Base-by-base conservation (phyloP, 2,888 invertebrate genomes). In the Brachylomia viminalis region DNA sequence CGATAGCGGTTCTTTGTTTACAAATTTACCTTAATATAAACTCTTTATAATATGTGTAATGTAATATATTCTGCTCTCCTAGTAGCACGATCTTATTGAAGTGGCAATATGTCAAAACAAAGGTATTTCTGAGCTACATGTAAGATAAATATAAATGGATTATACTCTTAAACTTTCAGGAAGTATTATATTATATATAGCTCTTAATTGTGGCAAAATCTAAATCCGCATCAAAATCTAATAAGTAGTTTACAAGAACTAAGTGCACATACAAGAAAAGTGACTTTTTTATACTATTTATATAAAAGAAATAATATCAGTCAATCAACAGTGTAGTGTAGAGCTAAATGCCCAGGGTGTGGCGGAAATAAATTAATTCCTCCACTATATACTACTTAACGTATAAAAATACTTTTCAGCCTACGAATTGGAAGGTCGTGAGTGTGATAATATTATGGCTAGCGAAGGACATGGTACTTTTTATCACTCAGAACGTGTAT, bases 331-430 rank as follows among this genome's bases (percentile, higher is more conserved):
- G n/a, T n/a, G n/a, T n/a, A 38, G 7, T 38, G 38, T 6, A 6
- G 38, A 38, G 38, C 38, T 38, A 38, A 15, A 23, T 59, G 10
- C 10, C 10, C 33, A 64, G 11, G 42, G 42, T 20, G 20, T 59
- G n/a, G 1, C 11, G 20, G 5, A 30, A 2, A 20, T 20, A 20
- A n/a, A n/a, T 20, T 13, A 11, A 45, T 64, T 45, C 13, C 1
- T 17, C 17, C 6, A 11, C 11, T 17, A 0, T 20, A 7, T 4
- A 17, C 69, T 47, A 27, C 6, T 15, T 56, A 4, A 56, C 20
- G 5, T 49, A 1, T 38, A 8, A 11, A 27, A 11, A 17, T 64
- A 20, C 6, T 77, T 76, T 76, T 20, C 65, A 76, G 75, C 1
- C 6, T 30, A 1, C 7, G 0, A 4, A 59, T 52, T 67, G 58